Evolutionary conservation across 2,797 vertebrate genomes (phyloP), one percentile per base, ranked within the genome.

Genomic region (Ambastaia sidthimunki): DNA sequence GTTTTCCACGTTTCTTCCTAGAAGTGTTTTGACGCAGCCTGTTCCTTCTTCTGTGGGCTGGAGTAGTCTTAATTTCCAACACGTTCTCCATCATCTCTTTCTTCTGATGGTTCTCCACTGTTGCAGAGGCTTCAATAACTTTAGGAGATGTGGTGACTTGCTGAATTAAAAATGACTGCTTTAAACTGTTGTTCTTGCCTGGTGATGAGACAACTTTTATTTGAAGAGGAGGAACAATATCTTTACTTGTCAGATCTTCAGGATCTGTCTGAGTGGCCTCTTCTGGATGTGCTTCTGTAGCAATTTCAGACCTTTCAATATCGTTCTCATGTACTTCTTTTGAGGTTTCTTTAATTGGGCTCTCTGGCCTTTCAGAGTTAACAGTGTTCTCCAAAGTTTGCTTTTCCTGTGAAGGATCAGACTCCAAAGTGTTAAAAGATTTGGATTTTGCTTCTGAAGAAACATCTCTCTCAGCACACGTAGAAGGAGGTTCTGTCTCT

Each of bases 131-230:
- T 16, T 93, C 92, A 81, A 85, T 89, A 77, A 86, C 89, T 78
- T 90, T 91, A 79, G 85, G 25, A 34, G 85, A 78, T 11, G 90
- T 89, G 78, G 89, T 87, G 37, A 92, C 86, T 82, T 93, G 87
- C 63, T 93, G 92, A 84, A 94, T 90, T 78, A 93, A 89, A 89
- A 94, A 93, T 18, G 93, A 93, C 7, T 92, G 92, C 84, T 93
- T 94, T 70, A 91, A 91, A 81, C 90, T 92, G 86, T 90, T 92
- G 67, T 84, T 89, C 86, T 93, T 94, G 47, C 90, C 90, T 16
- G 94, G 94, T 74, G 93, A 94, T 15, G 92, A 93, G 21, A 93
- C 91, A 76, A 94, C 92, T 86, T 94, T 94, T 50, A 93, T 93
- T 85, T 94, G 93, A 83, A 94, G 90, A n/a, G 93, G 92, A 34